Evolutionary conservation across 2,888 invertebrate species (phyloP).

Genomic region (Neoitamus cyanurus): DNA sequence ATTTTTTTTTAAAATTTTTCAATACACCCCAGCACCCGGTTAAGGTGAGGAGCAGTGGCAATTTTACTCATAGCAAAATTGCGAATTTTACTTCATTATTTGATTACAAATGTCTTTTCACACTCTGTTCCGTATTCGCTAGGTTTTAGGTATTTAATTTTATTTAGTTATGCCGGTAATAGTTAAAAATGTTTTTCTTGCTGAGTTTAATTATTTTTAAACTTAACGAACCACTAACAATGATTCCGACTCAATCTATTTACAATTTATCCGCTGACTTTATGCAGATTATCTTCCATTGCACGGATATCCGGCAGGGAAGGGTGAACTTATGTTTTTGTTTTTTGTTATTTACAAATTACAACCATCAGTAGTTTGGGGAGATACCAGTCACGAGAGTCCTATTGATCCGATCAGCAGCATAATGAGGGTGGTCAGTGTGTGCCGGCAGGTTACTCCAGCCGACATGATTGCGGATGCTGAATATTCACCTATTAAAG

Average conservation of each 20-base stretch:
- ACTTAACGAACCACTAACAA: constrained; percentile 28
- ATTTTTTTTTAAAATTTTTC: constrained; percentile 23
- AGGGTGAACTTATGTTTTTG: not conserved
- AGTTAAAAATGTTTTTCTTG: not conserved
- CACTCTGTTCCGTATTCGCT: not conserved
- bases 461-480: constrained; percentile 65
- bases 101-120: constrained; percentile 14
- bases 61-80: not conserved
- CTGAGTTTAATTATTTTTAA: not conserved
- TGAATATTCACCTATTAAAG: constrained; percentile 63
- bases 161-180: constrained; percentile 1
- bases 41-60: not conserved
- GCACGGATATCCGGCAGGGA: not conserved
- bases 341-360: constrained; percentile 14
- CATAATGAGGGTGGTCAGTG: not conserved
- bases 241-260: not conserved
- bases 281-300: not conserved
- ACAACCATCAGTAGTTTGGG: not conserved
- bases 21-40: not conserved
- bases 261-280: not conserved
- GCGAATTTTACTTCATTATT: not conserved
- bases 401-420: not conserved
- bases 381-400: constrained; percentile 4
- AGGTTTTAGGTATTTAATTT: not conserved
- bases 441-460: constrained; percentile 11